Evolutionary conservation across 2,113 vertebrate species (phyloP).

Genomic region (Suncus etruscus): DNA sequence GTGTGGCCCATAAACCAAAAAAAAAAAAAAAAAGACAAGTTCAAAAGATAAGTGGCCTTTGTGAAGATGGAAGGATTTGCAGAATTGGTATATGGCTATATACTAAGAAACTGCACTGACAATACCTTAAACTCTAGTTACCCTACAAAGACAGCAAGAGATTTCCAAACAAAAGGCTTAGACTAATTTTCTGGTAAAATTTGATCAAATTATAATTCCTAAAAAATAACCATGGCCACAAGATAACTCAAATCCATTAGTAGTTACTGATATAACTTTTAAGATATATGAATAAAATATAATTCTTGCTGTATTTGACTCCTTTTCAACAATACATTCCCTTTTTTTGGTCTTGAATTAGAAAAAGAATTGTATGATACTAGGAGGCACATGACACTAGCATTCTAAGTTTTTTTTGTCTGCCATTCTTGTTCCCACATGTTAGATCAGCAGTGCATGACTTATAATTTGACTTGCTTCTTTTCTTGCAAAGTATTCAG

Average conservation of each 20-base stretch:
- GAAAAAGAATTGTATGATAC: conserved; percentile 74
- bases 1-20: too few relatives aligned
- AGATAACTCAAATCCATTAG: conserved; percentile 48
- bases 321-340: conserved; percentile 41
- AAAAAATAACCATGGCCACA: not conserved
- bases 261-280: conserved; percentile 22
- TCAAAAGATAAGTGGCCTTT: not conserved
- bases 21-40: not conserved
- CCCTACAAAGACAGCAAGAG: not conserved
- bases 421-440: conserved; percentile 78
- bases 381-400: conserved; percentile 58
- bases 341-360: conserved; percentile 67
- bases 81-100: not conserved
- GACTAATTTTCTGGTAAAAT: not conserved
- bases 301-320: conserved; percentile 48
- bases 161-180: not conserved
- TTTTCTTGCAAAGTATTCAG: conserved; percentile 69
- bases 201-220: conserved; percentile 21
- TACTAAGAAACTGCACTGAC: not conserved
- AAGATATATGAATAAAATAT: conserved; percentile 19
- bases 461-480: conserved; percentile 75
- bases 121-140: not conserved
- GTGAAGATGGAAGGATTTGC: not conserved
- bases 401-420: conserved; percentile 67
- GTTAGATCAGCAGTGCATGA: conserved; percentile 71